Base-by-base conservation (phyloP, 2,797 vertebrate species). In the Numenius phaeopus region DNA sequence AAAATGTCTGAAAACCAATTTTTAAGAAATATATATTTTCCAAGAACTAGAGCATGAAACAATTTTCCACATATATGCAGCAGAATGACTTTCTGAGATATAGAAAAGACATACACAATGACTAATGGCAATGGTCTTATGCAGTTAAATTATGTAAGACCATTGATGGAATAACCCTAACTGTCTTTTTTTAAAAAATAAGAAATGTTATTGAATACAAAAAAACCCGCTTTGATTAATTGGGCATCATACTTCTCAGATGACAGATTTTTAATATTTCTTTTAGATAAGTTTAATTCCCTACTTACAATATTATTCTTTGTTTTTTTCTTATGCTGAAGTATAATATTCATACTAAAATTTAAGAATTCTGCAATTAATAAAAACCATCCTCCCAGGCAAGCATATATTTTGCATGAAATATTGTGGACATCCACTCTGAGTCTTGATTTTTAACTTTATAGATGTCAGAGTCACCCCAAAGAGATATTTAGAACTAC, bases 341-440 rank as follows among this genome's bases (percentile, higher is more conserved):
- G 4, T 72, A 80, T 42, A 75, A 47, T 20, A 40, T 67, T 75
- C 3, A 26, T 37, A 37, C 7, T 44, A 52, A 76, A 61, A 54
- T 65, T n/a, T 49, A 87, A 66, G 46, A 87, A 61, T 39, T 52
- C 15, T 39, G 12, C 4, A 76, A 69, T 0, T 72, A 11, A 57
- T 71, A 27, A 88, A 67, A 76, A 23, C 0, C 11, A 42, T 1
- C 10, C 9, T 89, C 4, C 14, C 7, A 52, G 1, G 40, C 1
- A 67, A 78, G 11, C 2, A 15, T 14, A 26, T 40, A 52, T 79
- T 75, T 37, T 82, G 9, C 5, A 44, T 49, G 47, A 88, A 81
- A 37, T 47, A 0, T 16, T 44, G 22, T 40, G 19, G 5, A 26
- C 66, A 11, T 58, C 20, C 14, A 23, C 14, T 39, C 5, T 44